A percentile compares a stretch with the other conserved stretches of the same genome.
Conservation (phyloP, 2,888 invertebrate genomes). For the Clusia tigrina region DNA sequence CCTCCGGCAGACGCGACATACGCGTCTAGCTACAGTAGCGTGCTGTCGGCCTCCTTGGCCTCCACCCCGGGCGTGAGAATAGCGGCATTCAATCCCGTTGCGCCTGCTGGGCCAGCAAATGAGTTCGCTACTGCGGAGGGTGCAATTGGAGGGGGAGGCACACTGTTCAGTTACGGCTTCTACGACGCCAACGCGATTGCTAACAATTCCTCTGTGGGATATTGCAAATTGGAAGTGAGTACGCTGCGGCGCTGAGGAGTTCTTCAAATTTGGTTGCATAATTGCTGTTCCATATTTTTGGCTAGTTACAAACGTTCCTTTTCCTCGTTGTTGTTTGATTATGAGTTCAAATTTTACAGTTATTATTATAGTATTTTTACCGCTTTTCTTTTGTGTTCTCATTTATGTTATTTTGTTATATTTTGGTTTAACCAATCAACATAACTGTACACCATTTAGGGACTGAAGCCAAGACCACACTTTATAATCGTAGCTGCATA, state of each 20-base stretch:
- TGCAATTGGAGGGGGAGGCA: constrained; percentile 15
- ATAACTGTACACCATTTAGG: too few species aligned
- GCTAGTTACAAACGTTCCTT: constrained; percentile 19
- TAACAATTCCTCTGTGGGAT: constrained; percentile 24
- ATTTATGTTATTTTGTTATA: not conserved
- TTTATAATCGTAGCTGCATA: not conserved
- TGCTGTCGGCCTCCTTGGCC: constrained; percentile 53
- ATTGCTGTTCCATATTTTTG: too few species aligned
- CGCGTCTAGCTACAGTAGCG: constrained; percentile 48
- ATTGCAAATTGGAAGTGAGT: constrained; percentile 59
- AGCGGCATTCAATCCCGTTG: constrained; percentile 36
- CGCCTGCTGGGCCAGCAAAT: too few species aligned
- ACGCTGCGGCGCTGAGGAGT: not conserved
- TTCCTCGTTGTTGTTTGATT: constrained; percentile 16
- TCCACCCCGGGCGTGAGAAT: constrained; percentile 56
- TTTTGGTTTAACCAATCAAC: not conserved
- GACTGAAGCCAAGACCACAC: not conserved
- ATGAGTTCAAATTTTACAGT: too few species aligned
- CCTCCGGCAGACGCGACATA: constrained; percentile 36
- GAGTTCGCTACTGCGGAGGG: constrained; percentile 1
- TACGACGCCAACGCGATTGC: constrained; percentile 26
- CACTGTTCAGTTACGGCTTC: constrained; percentile 42
- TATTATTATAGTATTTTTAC: constrained; percentile 8
- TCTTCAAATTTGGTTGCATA: too few species aligned
- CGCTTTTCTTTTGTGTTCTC: not conserved